phyloP scores from a whole-genome alignment of 2,888 invertebrate species.

The Pristionchus maxplancki region DNA sequence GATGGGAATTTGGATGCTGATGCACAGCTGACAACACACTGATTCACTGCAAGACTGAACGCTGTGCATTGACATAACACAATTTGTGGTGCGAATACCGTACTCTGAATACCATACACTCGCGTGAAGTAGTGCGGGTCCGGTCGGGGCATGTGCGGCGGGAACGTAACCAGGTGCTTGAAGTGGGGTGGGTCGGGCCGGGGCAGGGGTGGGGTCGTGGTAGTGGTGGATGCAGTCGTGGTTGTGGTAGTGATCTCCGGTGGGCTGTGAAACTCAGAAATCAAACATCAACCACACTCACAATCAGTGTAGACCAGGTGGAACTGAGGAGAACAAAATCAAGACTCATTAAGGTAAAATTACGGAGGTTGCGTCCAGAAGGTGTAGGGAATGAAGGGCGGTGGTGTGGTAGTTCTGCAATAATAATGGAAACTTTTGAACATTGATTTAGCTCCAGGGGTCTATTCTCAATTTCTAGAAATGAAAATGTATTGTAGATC shows the following conservation, averaged over 20 bases:
- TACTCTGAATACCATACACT: no score
- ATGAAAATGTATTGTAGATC: background rate
- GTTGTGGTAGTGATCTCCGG: background rate
- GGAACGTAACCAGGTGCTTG: conserved; percentile 3
- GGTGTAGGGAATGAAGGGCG: background rate
- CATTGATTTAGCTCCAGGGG: no score
- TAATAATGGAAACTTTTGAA: background rate
- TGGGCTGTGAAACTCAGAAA: no score
- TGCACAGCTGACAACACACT: background rate
- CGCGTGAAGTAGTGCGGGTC: conserved; percentile 38
- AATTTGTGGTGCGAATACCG: background rate
- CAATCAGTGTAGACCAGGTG: no score
- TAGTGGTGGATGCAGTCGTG: background rate
- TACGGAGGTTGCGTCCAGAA: conserved; percentile 30
- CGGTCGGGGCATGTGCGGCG: conserved; percentile 18
- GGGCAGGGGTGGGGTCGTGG: background rate
- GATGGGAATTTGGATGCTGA: no score
- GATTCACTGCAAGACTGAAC: background rate
- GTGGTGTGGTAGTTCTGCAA: background rate
- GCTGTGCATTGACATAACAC: background rate
- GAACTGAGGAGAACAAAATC: no score
- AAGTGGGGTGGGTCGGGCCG: conserved; percentile 19
- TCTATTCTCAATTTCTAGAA: no score
- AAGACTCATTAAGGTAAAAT: background rate
- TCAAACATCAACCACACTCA: no score